Evolutionary conservation across 2,113 vertebrate genomes (phyloP).

Genomic region (Aptenodytes patagonicus): DNA sequence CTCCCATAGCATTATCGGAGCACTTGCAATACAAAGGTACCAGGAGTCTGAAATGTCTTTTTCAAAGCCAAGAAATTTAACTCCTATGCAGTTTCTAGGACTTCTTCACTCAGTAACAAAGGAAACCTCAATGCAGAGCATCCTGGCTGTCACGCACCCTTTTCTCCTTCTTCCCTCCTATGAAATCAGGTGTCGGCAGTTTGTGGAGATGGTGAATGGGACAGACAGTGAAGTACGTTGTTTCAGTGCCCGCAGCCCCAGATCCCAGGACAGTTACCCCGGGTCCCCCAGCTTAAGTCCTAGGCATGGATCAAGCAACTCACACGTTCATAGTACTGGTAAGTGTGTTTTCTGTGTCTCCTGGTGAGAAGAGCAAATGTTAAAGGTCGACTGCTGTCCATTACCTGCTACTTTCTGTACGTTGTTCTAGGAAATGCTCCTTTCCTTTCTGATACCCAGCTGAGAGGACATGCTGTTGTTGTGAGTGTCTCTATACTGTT

Average conservation of each 20-base stretch:
- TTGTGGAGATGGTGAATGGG: slow-evolving; percentile 99
- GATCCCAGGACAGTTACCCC: slow-evolving; percentile 95
- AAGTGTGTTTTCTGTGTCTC: neutral
- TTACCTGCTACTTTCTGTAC: neutral
- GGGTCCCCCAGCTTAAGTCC: slow-evolving; percentile 91
- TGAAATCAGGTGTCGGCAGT: slow-evolving; percentile 89
- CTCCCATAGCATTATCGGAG: neutral
- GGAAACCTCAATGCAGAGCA: neutral
- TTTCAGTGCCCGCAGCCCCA: slow-evolving; percentile 88
- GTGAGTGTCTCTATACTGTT: neutral
- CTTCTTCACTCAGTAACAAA: neutral
- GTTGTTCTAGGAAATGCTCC: neutral
- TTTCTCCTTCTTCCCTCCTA: neutral
- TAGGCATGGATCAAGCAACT: slow-evolving; percentile 86
- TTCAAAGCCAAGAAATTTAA: neutral
- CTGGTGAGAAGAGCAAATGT: neutral
- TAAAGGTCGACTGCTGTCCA: neutral
- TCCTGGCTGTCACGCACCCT: neutral
- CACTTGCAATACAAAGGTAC: neutral
- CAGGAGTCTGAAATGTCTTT: neutral
- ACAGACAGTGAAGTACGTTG: slow-evolving; percentile 97
- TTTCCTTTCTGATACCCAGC: neutral
- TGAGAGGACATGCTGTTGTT: neutral
- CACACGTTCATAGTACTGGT: slow-evolving; percentile 88
- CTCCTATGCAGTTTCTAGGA: neutral